Percentiles rank a stretch among this genome's conserved stretches.
Conservation (phyloP, 2,888 invertebrate species). For the Cistogaster globosa region DNA sequence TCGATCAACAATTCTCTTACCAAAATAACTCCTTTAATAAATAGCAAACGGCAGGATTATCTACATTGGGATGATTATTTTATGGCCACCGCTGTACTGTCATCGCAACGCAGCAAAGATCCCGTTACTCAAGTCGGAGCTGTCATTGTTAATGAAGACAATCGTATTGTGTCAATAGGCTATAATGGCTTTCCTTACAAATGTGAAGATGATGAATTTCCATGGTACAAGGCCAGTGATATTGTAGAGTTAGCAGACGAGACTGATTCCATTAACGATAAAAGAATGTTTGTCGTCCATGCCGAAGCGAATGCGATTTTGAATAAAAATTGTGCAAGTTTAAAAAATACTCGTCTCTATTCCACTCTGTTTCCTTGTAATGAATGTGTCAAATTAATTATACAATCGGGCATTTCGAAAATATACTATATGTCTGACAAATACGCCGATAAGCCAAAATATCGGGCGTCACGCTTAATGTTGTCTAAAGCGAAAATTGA, state of each 20-base stretch:
- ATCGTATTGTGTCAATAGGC: conserved; percentile 95
- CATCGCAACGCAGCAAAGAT: conserved; percentile 97
- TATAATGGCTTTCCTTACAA: conserved; percentile 98
- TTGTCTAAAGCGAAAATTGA: conserved; percentile 90
- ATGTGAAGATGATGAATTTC: conserved; percentile 93
- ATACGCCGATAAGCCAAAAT: conserved; percentile 87
- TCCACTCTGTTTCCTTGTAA: conserved; percentile 97
- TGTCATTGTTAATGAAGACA: conserved; percentile 93
- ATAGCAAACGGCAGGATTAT: conserved; percentile 86
- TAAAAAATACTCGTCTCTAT: conserved; percentile 92
- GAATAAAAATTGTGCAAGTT: conserved; percentile 92
- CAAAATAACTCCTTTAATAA: conserved; percentile 41
- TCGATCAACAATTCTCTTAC: neutral
- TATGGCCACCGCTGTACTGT: conserved; percentile 95
- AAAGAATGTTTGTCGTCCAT: conserved; percentile 96
- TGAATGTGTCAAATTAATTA: conserved; percentile 98
- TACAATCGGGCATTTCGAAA: conserved; percentile 94
- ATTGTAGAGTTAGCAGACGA: conserved; percentile 10
- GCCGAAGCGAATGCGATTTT: conserved; percentile 98
- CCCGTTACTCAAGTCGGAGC: conserved; percentile 97
- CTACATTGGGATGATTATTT: conserved; percentile 97
- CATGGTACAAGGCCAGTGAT: conserved; percentile 89
- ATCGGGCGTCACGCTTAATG: conserved; percentile 91
- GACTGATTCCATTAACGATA: conserved; percentile 87
- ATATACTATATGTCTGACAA: conserved; percentile 93